Base-by-base conservation (phyloP, 2,113 vertebrate species). In the Cynocephalus volans region DNA sequence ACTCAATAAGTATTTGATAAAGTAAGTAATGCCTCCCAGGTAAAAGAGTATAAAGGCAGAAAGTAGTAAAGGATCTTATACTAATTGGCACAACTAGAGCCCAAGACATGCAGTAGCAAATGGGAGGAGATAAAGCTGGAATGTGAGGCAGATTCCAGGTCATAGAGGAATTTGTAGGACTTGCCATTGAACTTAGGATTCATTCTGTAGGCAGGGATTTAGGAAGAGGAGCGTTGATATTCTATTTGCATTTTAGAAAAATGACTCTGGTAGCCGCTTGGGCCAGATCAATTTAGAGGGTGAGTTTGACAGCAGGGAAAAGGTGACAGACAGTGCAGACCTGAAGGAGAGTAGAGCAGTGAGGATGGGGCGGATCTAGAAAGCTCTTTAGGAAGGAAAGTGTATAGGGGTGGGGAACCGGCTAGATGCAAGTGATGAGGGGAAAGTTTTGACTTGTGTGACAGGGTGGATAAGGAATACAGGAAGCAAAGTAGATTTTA, bases 241-340 rank as follows among this genome's bases (percentile, higher is more conserved):
- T 96, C 85, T n/a, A 21, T 52, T 76, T 72, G 9, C 18, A 70
- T 62, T 96, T 82, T 76, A 85, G 83, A 88, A 96, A 93, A 95
- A 88, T 72, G 48, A 48, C 52, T 69, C 75, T 52, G 64, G 52
- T 3, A 79, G 60, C n/a, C 50, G 18, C 52, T 56, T 50, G 24
- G 56, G 45, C 72, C 52, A 72, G 41, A 15, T 82, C 45, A 60
- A 26, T 93, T 80, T 65, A 50, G 95, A 23, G 50, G 14, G 21
- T 26, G 48, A 81, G 23, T 41, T 12, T 52, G 89, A 54, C 24
- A 91, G n/a, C 60, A 67, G 41, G 41, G 50, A 67, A 69, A 48
- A 60, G 58, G 19, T 24, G 33, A 90, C 75, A 82, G 69, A 6
- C 75, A 72, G 64, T 62, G 2, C 10, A 50, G 45, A 45, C 48